A percentile compares a stretch with the other conserved stretches of the same genome.
Evolutionary conservation across 2,888 invertebrate species (phyloP).

Genomic region (Chymomyza fuscimana): DNA sequence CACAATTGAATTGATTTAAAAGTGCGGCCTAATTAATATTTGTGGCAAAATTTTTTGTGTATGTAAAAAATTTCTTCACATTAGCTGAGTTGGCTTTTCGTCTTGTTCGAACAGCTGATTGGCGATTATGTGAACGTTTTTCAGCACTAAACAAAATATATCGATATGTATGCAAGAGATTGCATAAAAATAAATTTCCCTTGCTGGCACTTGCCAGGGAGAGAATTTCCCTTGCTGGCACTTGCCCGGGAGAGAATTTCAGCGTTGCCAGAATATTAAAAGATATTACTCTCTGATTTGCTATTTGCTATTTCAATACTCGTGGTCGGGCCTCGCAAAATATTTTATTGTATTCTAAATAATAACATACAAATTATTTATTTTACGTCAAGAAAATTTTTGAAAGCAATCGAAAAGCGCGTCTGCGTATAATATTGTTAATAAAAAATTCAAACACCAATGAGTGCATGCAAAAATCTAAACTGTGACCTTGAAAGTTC

Average conservation of each 20-base stretch:
- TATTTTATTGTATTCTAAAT: neutral
- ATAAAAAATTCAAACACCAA: neutral
- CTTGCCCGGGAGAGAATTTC: too few relatives aligned
- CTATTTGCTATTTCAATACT: neutral
- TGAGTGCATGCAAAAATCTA: neutral
- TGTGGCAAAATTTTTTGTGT: conserved; percentile 43
- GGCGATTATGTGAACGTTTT: neutral
- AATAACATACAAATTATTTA: neutral
- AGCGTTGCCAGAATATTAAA: too few relatives aligned
- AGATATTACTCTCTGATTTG: too few relatives aligned
- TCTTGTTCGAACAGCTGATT: conserved; percentile 45
- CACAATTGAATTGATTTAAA: conserved; percentile 17
- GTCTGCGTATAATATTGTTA: neutral
- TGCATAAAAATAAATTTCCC: too few relatives aligned
- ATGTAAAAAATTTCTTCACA: conserved; percentile 56
- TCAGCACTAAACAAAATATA: neutral
- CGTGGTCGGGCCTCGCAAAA: neutral
- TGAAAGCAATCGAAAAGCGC: neutral
- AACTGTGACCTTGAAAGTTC: conserved; percentile 33
- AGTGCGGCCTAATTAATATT: conserved; percentile 26
- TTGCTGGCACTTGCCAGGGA: too few relatives aligned
- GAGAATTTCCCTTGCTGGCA: too few relatives aligned
- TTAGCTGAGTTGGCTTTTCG: conserved; percentile 73
- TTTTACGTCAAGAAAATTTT: neutral
- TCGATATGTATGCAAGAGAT: neutral